Evolutionary conservation across 2,113 vertebrate species (phyloP), one percentile per base, ranked within the genome.

Genomic region (Desmodus rotundus): DNA sequence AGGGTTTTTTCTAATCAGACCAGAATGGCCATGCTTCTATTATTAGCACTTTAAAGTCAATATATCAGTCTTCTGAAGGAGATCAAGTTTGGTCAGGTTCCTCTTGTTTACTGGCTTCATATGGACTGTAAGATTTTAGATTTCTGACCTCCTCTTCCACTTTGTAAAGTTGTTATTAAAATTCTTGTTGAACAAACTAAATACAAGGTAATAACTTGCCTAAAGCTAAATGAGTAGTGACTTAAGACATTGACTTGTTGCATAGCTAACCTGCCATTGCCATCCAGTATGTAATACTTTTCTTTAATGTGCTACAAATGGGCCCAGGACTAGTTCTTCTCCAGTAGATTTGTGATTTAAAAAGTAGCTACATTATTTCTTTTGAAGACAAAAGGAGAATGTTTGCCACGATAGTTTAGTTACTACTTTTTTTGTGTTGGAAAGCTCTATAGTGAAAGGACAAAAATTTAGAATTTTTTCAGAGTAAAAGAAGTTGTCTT

Each of bases 381-480:
- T 90, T 82, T 92, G 47, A 84, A 84, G 63, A 78, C n/a, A 78
- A 52, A 89, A 95, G 54, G 38, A 70, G 78, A 74, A 56, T 70
- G 17, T 68, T 87, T 77, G 28, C 74, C 36, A 5, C 70, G 14
- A 54, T 97, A 82, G 78, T 72, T 80, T 93, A 89, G 17, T 80
- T 58, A 45, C 20, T 68, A 63, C 36, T 50, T 95, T 50, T 95
- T 88, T 82, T 74, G 24, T 85, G 38, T 84, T 85, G 41, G 84
- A 85, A 85, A 93, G n/a, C 24, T 85, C 63, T 87, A 45, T 45
- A 70, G 56, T 90, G n/a, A 38, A 52, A 92, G n/a, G n/a, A 93
- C 31, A 92, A 73, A 81, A 83, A 47, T 63, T 86, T 61, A 65
- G 36, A 95, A 88, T 96, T 96, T 96, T 93, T 61, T 94, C 9